These are phyloP conservation scores for Rhagophthalmus giganteus DNA, from an alignment of 2,888 invertebrate genomes.

Conservation along the genomic window DNA sequence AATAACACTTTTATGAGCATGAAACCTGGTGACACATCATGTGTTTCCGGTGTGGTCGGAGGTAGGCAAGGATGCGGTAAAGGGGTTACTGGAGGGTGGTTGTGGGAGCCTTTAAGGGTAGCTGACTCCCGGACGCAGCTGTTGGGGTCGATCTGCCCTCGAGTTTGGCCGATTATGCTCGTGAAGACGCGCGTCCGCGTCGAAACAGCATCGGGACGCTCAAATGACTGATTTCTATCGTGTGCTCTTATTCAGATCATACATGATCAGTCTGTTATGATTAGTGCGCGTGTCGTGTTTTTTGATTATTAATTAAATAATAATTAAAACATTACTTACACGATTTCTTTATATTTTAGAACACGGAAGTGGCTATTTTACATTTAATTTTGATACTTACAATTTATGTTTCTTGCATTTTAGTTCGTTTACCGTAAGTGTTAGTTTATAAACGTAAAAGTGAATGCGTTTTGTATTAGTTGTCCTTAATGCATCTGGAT, in stretches of 20 bases:
- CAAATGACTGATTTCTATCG: conserved; percentile 30
- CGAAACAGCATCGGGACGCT: conserved; percentile 32
- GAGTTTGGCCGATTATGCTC: conserved; percentile 29
- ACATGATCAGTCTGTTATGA: conserved; percentile 23
- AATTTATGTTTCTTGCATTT: too few relatives aligned
- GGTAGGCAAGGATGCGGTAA: conserved; percentile 27
- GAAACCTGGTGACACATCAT: conserved; percentile 29
- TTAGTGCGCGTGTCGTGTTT: conserved; percentile 20
- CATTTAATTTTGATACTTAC: too few relatives aligned
- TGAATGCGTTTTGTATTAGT: too few relatives aligned
- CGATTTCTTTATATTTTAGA: too few relatives aligned
- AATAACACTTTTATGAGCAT: conserved; percentile 24
- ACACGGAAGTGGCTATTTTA: too few relatives aligned
- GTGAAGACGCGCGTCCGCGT: conserved; percentile 32
- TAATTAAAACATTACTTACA: too few relatives aligned
- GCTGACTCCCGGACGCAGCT: conserved; percentile 37
- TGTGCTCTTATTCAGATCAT: conserved; percentile 25
- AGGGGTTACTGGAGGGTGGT: conserved; percentile 25
- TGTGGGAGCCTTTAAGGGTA: conserved; percentile 24
- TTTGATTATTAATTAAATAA: conserved; percentile 12
- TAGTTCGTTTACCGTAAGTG: too few relatives aligned
- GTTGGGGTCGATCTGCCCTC: conserved; percentile 35
- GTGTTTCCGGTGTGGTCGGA: conserved; percentile 29
- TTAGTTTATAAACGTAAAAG: too few relatives aligned
- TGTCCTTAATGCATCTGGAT: too few relatives aligned